Evolutionary conservation across 2,888 invertebrate species (phyloP).

Genomic region (Ochropleura plecta): DNA sequence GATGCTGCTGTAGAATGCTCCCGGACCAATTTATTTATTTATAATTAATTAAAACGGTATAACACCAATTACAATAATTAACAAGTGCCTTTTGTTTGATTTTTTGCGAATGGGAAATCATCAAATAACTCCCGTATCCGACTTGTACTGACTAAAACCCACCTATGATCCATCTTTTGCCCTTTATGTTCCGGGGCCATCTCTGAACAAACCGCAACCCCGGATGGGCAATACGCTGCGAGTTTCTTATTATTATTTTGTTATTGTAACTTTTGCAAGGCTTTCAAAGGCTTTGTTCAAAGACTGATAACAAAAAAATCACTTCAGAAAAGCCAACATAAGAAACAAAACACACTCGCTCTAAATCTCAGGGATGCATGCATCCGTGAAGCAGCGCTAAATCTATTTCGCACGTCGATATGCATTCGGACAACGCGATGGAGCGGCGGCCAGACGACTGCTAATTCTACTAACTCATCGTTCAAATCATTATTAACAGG

Average conservation of each 20-base stretch:
- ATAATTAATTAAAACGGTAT: too few species aligned
- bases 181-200: too few species aligned
- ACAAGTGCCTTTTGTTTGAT: too few species aligned
- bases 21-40: too few species aligned
- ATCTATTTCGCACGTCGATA: slow-evolving; percentile 45
- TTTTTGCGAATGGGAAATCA: too few species aligned
- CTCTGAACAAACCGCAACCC: too few species aligned
- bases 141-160: too few species aligned
- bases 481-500: neutral
- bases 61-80: too few species aligned
- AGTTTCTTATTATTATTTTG: neutral
- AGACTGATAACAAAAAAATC: neutral
- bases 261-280: neutral
- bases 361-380: neutral
- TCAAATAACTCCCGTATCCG: too few species aligned
- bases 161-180: too few species aligned
- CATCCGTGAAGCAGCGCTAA: slow-evolving; percentile 5
- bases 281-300: neutral
- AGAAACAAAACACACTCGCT: neutral
- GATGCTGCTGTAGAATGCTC: too few species aligned
- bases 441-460: neutral
- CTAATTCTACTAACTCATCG: neutral
- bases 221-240: too few species aligned
- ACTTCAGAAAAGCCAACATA: neutral
- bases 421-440: slow-evolving; percentile 21